Evolutionary conservation across 2,888 invertebrate genomes (phyloP).

Genomic region (Conistra vaccinii): DNA sequence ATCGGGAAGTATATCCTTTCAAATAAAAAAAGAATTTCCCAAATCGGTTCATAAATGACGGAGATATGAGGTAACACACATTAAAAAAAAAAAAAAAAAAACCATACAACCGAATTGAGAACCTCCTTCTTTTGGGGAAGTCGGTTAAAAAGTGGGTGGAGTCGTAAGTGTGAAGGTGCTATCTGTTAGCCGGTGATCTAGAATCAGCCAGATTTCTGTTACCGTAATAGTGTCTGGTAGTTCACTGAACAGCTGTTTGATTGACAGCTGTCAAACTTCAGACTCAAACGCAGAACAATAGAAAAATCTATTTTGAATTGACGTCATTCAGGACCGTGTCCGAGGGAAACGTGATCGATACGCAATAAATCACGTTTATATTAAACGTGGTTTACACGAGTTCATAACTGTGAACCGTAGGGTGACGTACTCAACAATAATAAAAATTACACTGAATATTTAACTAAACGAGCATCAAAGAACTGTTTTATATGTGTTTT

Average conservation of each 20-base stretch:
- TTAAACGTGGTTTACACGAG: conserved; percentile 20
- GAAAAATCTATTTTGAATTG: conserved; percentile 25
- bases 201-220: neutral
- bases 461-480: neutral
- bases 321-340: conserved; percentile 17
- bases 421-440: neutral
- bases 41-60: no score
- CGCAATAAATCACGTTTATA: conserved; percentile 29
- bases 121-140: no score
- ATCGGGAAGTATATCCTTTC: no score
- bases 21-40: no score
- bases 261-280: neutral
- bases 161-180: no score
- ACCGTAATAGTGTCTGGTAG: neutral
- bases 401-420: neutral
- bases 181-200: no score
- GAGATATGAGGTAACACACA: no score
- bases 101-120: no score
- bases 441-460: neutral
- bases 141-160: no score
- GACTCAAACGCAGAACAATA: no score
- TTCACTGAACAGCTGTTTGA: neutral
- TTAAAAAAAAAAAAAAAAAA: no score
- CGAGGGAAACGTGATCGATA: conserved; percentile 36
- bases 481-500: neutral